These are phyloP conservation scores for Pentalonia nigronervosa DNA, from an alignment of 1,140 invertebrate genomes.

Conservation along the genomic window DNA sequence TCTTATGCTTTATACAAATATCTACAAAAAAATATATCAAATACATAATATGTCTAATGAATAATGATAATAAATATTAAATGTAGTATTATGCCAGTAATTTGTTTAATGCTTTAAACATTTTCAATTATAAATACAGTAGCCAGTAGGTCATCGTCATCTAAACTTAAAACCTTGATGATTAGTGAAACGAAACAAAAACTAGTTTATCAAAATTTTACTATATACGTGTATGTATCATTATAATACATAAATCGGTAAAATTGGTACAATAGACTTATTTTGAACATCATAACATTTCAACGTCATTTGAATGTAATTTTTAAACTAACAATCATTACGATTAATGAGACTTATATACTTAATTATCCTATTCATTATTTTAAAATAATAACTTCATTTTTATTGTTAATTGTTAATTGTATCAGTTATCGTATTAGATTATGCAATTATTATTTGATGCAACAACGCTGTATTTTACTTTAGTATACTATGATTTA, in stretches of 20 bases:
- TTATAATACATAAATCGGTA: background rate
- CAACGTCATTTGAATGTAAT: background rate
- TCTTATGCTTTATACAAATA: background rate
- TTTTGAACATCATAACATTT: background rate
- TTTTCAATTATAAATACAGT: background rate
- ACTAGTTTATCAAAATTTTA: background rate
- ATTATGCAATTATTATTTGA: slow-evolving; percentile 6
- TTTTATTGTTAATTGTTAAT: background rate
- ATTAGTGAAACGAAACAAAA: background rate
- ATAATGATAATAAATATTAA: slow-evolving; percentile 5
- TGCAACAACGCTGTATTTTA: background rate
- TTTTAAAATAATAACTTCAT: background rate
- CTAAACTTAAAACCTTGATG: background rate
- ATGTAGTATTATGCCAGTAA: background rate
- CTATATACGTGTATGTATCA: background rate
- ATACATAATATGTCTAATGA: background rate
- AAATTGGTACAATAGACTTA: background rate
- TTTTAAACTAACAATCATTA: background rate
- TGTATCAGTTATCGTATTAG: background rate
- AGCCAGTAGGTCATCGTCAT: background rate
- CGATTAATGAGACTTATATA: background rate
- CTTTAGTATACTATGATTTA: background rate
- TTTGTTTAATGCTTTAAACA: background rate
- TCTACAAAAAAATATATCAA: background rate
- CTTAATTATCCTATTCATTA: background rate